Evolutionary conservation across 1,140 invertebrate species (phyloP), one percentile per base, ranked within the genome.

Genomic region (Pogonomyrmex californicus): DNA sequence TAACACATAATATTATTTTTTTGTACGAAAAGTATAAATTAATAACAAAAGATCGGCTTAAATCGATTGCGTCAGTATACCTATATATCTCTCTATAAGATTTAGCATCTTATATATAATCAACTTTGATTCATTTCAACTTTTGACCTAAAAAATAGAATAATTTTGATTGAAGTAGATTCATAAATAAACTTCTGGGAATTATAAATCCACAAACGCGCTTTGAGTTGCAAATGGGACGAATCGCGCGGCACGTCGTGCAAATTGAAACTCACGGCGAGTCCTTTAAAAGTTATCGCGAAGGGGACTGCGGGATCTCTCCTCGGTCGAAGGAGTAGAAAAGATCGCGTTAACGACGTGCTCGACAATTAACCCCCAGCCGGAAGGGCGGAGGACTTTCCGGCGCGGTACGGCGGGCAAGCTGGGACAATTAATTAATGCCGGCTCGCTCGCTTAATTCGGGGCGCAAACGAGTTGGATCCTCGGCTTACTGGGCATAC

Each of bases 391-490:
- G 76, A 66, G 85, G 47, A 66, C 68, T 70, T 89, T 88, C 68
- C 81, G 60, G 56, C 68, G 73, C 87, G 92, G 87, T 70, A 41
- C 68, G 79, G 73, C 89, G 85, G 86, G 73, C 87, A 85, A 60
- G 62, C 68, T 44, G 86, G 77, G 77, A 90, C 88, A 87, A 91
- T 91, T 94, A 94, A 94, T 94, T 94, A 93, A 94, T 93, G 89
- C 89, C 89, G 79, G 88, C 85, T 87, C 89, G 91, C 87, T 91
- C 91, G 88, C 92, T 93, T 88, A 91, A 93, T 94, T 92, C 87
- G 91, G 91, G 92, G 91, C 88, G 92, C 87, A 93, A 94, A 94
- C 93, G 94, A 94, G 92, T 94, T 92, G 91, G 92, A 94, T 92
- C 77, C 79, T 79, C 54, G 79, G 85, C 90, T 89, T 81, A 91